These are phyloP conservation scores for Drosophila vallismaia DNA, from an alignment of 2,888 invertebrate species.

Conservation along the genomic window DNA sequence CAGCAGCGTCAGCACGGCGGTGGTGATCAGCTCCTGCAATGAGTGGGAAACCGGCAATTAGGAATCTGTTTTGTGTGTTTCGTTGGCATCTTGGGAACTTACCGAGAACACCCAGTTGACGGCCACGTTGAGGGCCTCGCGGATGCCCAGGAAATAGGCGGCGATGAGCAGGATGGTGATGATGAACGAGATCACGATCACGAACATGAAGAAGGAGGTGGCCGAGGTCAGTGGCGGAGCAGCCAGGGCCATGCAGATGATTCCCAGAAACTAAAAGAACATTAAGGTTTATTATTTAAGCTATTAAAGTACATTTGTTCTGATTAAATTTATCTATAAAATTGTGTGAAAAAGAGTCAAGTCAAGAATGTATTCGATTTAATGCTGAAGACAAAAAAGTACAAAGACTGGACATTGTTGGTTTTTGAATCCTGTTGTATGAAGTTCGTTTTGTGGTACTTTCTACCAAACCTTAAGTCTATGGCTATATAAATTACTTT, in stretches of 20 bases:
- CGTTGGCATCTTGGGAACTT: slow-evolving; percentile 81
- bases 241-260: slow-evolving; percentile 92
- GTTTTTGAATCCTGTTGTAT: too few species aligned
- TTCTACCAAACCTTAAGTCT: too few species aligned
- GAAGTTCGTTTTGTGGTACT: too few species aligned
- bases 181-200: slow-evolving; percentile 92
- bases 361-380: too few species aligned
- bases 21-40: slow-evolving; percentile 92
- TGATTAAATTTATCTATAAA: too few species aligned
- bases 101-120: slow-evolving; percentile 94
- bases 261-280: slow-evolving; percentile 89
- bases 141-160: slow-evolving; percentile 91
- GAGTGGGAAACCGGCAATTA: too few species aligned
- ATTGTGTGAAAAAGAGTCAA: too few species aligned
- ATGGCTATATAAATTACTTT: too few species aligned
- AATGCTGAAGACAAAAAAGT: too few species aligned
- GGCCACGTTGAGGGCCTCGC: slow-evolving; percentile 90
- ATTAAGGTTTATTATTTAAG: not conserved
- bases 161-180: slow-evolving; percentile 92
- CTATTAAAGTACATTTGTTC: too few species aligned
- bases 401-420: too few species aligned
- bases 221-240: slow-evolving; percentile 87
- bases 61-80: too few species aligned
- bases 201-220: slow-evolving; percentile 93
- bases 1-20: slow-evolving; percentile 87